These are phyloP conservation scores for Diploptera punctata DNA, from an alignment of 2,888 invertebrate genomes.

Conservation along the genomic window DNA sequence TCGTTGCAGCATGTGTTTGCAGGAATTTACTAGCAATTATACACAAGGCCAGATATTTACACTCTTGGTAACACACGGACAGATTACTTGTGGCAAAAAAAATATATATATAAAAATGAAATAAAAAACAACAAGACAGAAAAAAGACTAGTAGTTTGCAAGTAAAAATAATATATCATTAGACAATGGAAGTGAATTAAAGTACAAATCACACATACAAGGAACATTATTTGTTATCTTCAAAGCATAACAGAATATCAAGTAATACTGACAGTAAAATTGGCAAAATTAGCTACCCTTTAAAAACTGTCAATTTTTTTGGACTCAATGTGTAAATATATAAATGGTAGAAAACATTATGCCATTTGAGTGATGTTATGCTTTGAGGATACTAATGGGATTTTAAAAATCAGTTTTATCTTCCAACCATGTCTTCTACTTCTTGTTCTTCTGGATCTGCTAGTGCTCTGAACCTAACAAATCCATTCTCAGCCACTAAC, in stretches of 20 bases:
- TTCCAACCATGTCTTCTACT: conserved; percentile 32
- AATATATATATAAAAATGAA: too few relatives aligned
- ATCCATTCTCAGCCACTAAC: conserved; percentile 90
- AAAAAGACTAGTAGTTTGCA: too few relatives aligned
- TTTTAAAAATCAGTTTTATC: conserved; percentile 31
- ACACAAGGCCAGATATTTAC: too few relatives aligned
- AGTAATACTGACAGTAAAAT: conserved; percentile 1
- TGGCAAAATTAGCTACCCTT: background rate
- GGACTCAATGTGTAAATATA: too few relatives aligned
- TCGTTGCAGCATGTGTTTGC: too few relatives aligned
- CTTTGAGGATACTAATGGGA: background rate
- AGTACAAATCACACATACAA: conserved; percentile 12
- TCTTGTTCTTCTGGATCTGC: conserved; percentile 54
- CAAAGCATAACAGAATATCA: conserved; percentile 10
- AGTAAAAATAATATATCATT: too few relatives aligned
- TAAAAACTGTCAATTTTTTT: background rate
- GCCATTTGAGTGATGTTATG: background rate
- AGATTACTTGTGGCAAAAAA: too few relatives aligned
- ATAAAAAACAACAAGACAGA: too few relatives aligned
- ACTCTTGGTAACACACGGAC: too few relatives aligned
- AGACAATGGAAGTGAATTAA: too few relatives aligned
- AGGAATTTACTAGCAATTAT: too few relatives aligned
- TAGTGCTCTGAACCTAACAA: conserved; percentile 82
- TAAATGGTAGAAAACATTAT: background rate
- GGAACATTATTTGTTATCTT: background rate